Evolutionary conservation across 64 coral and sea anemone genomes (phyloP), one percentile per base, ranked within the genome.

Genomic region (Dendrophyllia cribrosa): DNA sequence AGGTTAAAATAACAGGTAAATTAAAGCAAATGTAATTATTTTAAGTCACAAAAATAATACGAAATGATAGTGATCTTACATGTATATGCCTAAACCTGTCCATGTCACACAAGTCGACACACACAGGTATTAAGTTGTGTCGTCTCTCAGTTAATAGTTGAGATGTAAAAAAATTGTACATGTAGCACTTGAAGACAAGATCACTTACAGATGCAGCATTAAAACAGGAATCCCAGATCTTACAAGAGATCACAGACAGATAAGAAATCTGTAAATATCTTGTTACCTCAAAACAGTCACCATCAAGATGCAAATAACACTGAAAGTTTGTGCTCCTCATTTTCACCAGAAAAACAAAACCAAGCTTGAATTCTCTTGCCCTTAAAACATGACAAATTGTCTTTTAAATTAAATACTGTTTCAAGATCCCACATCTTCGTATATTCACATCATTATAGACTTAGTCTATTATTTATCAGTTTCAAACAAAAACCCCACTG

Each of bases 271-370:
- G 7, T 22, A 21, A 16, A 69, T 23, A 20, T 59, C 15, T 25
- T 79, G 6, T 82, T 23, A 82, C 78, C 78, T 82, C 10, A 64
- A 23, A 62, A 16, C 56, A 64, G 9, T 20, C 59, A 17, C 34
- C 78, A 65, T 64, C 25, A 11, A 46, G 34, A 47, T 47, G 59
- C 7, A 82, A 20, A 82, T 82, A 82, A 82, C 78, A 82, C 25
- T 64, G 59, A 59, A 82, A 82, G 13, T 16, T 19, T 17, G 26
- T 82, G 17, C 59, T 82, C 24, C 59, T 62, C 78, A 82, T 82
- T 59, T 79, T 24, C 55, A 60, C 52, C 10, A 49, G 10, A 62
- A 46, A 20, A 64, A 63, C 34, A 12, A 82, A 34, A 45, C 45
- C 4, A 48, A 75, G 8, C 5, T 9, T 50, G 45, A 15, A 50